Percentiles rank a stretch among this genome's conserved stretches.
phyloP scores from a whole-genome alignment of 2,797 vertebrate species.

The Danionella dracula region DNA sequence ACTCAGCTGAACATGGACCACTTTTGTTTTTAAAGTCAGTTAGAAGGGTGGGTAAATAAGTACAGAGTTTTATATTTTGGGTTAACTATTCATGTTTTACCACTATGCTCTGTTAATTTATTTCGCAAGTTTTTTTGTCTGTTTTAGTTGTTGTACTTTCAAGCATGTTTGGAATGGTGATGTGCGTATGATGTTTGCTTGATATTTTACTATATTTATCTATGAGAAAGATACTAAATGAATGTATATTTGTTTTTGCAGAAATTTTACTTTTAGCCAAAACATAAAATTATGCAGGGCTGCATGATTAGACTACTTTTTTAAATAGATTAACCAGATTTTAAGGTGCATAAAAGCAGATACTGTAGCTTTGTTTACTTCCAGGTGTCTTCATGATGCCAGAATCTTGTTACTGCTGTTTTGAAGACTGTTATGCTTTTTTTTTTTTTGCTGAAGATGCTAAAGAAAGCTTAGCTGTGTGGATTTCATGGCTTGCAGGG shows the following conservation, averaged over 20 bases:
- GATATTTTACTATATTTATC: background rate
- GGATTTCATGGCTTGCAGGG: background rate
- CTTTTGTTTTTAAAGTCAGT: too few relatives aligned
- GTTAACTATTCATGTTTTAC: too few relatives aligned
- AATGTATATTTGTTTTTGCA: conserved; percentile 21
- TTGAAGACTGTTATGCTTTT: background rate
- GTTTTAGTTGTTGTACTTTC: background rate
- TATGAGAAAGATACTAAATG: background rate
- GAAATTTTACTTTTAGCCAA: conserved; percentile 3
- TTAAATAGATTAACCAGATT: background rate
- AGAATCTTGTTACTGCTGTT: background rate
- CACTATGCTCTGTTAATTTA: conserved; percentile 25
- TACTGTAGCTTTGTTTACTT: background rate
- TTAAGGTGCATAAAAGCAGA: background rate
- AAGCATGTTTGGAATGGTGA: background rate
- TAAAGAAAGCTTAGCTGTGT: background rate
- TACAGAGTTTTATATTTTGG: too few relatives aligned
- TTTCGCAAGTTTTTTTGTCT: conserved; percentile 1
- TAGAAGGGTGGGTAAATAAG: too few relatives aligned
- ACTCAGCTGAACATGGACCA: too few relatives aligned
- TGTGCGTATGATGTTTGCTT: background rate
- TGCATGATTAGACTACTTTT: background rate
- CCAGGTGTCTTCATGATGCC: background rate
- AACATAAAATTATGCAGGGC: background rate
- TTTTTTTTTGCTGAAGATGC: background rate